Percentiles rank a stretch among this genome's conserved stretches.
Conservation (phyloP, 1,140 invertebrate species). For the Archegozetes longisetosus region DNA sequence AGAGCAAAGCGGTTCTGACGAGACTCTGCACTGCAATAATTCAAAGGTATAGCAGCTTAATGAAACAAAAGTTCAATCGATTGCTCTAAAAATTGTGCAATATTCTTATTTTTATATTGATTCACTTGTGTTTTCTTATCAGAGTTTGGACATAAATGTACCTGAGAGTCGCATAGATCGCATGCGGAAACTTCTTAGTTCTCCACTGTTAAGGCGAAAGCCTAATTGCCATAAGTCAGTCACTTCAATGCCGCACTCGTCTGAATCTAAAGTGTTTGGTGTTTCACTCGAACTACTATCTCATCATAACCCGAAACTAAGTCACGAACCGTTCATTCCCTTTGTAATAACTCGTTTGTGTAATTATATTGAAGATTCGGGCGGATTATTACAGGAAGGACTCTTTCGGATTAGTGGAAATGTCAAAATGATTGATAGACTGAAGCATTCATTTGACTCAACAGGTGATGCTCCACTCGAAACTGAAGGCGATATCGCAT, state of each 20-base stretch:
- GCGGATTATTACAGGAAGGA: slow-evolving; percentile 27
- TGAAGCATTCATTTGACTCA: slow-evolving; percentile 28
- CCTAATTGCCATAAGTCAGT: background rate
- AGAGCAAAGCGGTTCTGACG: slow-evolving; percentile 4
- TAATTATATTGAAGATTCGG: slow-evolving; percentile 20
- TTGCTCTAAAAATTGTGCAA: no score
- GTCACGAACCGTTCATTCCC: slow-evolving; percentile 20
- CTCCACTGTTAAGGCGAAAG: slow-evolving; percentile 21
- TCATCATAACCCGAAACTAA: slow-evolving; percentile 18
- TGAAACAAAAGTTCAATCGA: background rate
- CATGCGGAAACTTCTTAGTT: slow-evolving; percentile 21
- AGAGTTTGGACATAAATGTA: slow-evolving; percentile 10
- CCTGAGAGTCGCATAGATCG: slow-evolving; percentile 22
- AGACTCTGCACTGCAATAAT: background rate
- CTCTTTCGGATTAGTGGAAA: slow-evolving; percentile 33
- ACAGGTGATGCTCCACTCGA: slow-evolving; percentile 31
- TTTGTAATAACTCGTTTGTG: slow-evolving; percentile 21
- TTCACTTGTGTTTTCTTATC: background rate
- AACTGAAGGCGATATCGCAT: slow-evolving; percentile 25
- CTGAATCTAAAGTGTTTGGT: slow-evolving; percentile 20
- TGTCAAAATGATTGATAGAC: slow-evolving; percentile 28
- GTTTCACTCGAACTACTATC: slow-evolving; percentile 18
- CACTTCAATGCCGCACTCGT: background rate
- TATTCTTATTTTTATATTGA: no score
- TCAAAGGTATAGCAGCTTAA: slow-evolving; percentile 1